Conservation (phyloP, 2,113 vertebrate species). For the Hydrochoerus hydrochaeris region DNA sequence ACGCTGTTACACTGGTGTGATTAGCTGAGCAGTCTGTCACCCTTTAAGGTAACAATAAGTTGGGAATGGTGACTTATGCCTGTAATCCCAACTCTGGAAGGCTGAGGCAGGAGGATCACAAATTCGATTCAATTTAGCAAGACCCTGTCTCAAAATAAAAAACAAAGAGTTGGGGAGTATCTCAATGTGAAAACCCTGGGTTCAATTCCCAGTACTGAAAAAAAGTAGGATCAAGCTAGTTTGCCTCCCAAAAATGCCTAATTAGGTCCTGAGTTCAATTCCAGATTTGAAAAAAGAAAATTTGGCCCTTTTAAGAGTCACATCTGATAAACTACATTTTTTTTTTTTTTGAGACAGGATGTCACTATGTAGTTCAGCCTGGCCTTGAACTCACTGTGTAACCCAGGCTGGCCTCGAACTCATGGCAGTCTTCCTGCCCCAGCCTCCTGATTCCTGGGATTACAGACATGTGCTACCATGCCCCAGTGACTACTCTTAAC, state of each 20-base stretch:
- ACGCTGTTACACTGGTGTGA: background rate
- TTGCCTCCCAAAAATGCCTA: background rate
- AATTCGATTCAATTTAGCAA: background rate
- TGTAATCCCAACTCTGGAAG: background rate
- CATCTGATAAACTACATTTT: background rate
- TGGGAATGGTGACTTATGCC: background rate
- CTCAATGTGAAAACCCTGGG: background rate
- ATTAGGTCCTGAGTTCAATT: too few relatives aligned
- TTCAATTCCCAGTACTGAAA: background rate
- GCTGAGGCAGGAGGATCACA: background rate
- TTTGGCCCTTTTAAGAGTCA: background rate
- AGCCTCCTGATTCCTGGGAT: background rate
- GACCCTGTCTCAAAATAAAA: background rate
- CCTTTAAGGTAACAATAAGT: background rate
- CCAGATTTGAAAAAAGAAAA: too few relatives aligned
- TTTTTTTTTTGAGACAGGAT: background rate
- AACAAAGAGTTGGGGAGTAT: background rate
- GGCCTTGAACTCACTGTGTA: background rate
- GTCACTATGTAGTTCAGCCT: background rate
- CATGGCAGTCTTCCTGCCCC: background rate
- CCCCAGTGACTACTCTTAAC: background rate
- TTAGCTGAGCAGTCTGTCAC: background rate
- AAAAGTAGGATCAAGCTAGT: background rate
- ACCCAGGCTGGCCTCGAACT: background rate
- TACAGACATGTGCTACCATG: background rate